These are phyloP conservation scores for Pseudopipra pipra DNA, from an alignment of 2,113 vertebrate genomes.

Conservation along the genomic window DNA sequence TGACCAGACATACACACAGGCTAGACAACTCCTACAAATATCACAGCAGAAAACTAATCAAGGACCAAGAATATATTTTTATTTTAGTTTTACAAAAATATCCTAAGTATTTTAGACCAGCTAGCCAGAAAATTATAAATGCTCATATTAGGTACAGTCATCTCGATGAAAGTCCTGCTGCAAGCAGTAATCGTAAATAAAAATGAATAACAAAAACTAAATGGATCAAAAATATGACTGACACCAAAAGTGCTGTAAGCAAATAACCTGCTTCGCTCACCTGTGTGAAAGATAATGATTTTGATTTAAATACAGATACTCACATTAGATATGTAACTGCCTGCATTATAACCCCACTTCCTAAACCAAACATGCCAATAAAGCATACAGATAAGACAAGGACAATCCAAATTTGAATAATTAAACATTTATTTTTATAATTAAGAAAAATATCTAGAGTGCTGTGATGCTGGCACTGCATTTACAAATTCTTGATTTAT, in stretches of 20 bases:
- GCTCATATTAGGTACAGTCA: neutral
- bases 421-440: neutral
- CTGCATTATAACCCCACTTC: neutral
- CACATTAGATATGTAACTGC: neutral
- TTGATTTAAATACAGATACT: neutral
- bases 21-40: neutral
- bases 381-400: neutral
- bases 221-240: neutral
- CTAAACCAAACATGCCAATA: neutral
- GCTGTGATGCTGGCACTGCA: neutral
- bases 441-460: neutral
- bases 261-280: neutral
- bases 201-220: neutral
- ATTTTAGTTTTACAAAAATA: neutral
- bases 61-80: neutral
- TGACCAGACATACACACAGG: neutral
- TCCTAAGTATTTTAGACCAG: neutral
- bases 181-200: neutral
- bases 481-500: slow-evolving; percentile 11
- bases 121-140: neutral
- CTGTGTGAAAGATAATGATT: neutral
- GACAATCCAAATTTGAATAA: neutral
- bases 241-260: neutral
- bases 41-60: neutral
- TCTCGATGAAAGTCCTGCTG: neutral